Evolutionary conservation across 2,888 invertebrate species (phyloP).

Genomic region (Lycaena phlaeas): DNA sequence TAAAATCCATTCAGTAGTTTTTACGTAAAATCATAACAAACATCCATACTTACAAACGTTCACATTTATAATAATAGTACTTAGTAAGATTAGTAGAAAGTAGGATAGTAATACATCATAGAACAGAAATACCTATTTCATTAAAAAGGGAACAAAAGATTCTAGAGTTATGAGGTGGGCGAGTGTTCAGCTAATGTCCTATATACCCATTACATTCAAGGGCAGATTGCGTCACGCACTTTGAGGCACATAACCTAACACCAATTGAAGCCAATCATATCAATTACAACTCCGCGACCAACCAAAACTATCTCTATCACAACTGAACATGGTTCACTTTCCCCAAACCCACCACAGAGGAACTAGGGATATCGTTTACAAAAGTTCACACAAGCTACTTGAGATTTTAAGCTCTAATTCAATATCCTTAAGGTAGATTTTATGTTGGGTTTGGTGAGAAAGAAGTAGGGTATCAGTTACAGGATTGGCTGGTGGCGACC

Average conservation of each 20-base stretch:
- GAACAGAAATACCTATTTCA: no score
- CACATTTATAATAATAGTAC: no score
- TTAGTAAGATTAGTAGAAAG: no score
- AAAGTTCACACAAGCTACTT: constrained; percentile 22
- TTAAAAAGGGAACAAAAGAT: no score
- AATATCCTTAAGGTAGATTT: constrained; percentile 19
- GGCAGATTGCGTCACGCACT: constrained; percentile 1
- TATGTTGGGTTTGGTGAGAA: constrained; percentile 29
- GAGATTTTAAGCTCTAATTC: constrained; percentile 25
- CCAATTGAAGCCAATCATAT: constrained; percentile 45
- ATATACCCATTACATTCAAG: no score
- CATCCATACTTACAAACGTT: no score
- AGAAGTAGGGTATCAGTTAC: constrained; percentile 69
- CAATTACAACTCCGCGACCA: constrained; percentile 39
- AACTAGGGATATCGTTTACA: constrained; percentile 66
- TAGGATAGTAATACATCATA: no score
- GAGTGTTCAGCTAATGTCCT: no score
- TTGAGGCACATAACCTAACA: constrained; percentile 14
- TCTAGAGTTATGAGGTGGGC: no score
- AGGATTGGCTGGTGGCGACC: constrained; percentile 62
- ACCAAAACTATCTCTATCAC: constrained; percentile 24
- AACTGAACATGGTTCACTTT: constrained; percentile 25
- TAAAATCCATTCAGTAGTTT: no score
- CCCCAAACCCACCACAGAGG: constrained; percentile 27
- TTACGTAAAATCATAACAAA: no score